Evolutionary conservation across 2,113 vertebrate genomes (phyloP).

Genomic region (Fukomys damarensis): DNA sequence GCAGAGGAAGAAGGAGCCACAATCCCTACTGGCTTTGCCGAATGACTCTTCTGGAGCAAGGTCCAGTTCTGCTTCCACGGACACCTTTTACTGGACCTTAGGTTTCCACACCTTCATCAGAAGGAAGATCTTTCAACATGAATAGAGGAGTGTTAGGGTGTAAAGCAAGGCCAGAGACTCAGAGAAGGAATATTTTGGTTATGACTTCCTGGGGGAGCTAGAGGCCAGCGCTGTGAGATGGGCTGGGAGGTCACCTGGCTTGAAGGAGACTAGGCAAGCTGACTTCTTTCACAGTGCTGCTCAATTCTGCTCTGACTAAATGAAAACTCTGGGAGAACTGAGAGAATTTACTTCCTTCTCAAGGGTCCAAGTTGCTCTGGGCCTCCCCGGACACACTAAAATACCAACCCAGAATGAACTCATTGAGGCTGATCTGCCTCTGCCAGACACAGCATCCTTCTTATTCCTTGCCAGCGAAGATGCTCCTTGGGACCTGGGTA

Average conservation of each 20-base stretch:
- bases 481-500: background rate
- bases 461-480: background rate
- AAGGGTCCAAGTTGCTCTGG: background rate
- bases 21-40: background rate
- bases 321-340: background rate
- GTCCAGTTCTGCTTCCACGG: background rate
- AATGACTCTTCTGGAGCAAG: background rate
- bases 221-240: too few relatives aligned
- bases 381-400: background rate
- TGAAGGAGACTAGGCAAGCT: background rate
- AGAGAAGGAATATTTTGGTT: background rate
- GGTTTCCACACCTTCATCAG: background rate
- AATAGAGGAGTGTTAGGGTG: background rate
- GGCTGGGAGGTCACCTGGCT: fast-evolving
- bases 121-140: background rate
- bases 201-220: too few relatives aligned
- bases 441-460: fast-evolving
- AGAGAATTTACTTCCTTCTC: background rate
- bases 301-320: background rate
- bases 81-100: background rate
- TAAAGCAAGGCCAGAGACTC: background rate
- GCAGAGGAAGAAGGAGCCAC: background rate
- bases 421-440: background rate
- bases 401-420: background rate
- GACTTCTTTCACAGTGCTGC: background rate